These are phyloP conservation scores for Philopotamus ludificatus DNA, from an alignment of 1,140 invertebrate species.

Conservation along the genomic window DNA sequence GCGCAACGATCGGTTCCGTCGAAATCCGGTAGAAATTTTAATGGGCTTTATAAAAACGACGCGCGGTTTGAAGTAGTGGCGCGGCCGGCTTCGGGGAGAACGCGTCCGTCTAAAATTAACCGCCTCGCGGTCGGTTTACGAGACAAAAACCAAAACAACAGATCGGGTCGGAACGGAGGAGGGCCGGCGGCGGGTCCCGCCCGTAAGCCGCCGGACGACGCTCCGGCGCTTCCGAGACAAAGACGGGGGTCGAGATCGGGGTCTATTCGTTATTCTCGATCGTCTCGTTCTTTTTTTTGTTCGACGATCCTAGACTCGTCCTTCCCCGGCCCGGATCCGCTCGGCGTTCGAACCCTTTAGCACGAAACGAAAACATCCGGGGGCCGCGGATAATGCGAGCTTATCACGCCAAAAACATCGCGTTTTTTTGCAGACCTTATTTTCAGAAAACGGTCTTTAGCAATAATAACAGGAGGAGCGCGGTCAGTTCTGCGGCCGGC, in stretches of 20 bases:
- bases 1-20: not conserved
- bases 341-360: constrained; percentile 15
- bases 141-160: constrained; percentile 41
- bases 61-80: constrained; percentile 17
- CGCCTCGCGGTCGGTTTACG: constrained; percentile 24
- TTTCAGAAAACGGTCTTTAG: constrained; percentile 41
- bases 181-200: constrained; percentile 32
- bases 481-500: constrained; percentile 13
- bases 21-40: constrained; percentile 6
- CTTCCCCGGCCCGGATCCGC: constrained; percentile 5
- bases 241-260: not conserved
- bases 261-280: not conserved
- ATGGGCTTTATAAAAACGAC: constrained; percentile 18
- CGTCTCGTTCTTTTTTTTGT: constrained; percentile 7
- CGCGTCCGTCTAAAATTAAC: constrained; percentile 39
- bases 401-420: constrained; percentile 39
- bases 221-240: not conserved
- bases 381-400: constrained; percentile 36
- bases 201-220: constrained; percentile 37
- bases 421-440: constrained; percentile 30
- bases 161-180: constrained; percentile 35
- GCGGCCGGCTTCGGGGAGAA: constrained; percentile 15
- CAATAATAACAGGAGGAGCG: constrained; percentile 40
- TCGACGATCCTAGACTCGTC: not conserved
- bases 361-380: constrained; percentile 41